Percentiles rank a stretch among this genome's conserved stretches.
These are phyloP conservation scores for Asbolus verrucosus DNA, from an alignment of 1,140 invertebrate species.

Conservation along the genomic window DNA sequence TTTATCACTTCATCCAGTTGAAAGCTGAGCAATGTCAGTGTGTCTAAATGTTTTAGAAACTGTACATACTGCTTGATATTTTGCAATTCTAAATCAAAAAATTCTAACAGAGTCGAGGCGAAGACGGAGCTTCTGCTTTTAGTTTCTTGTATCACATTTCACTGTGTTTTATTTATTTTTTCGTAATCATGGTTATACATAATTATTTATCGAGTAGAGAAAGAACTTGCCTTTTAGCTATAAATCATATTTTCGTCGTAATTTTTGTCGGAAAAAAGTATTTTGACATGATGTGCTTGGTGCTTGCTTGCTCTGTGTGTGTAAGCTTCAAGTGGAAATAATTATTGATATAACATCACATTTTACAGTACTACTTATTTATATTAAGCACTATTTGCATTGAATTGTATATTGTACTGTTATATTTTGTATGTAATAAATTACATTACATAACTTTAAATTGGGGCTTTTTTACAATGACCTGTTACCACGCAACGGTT, in stretches of 20 bases:
- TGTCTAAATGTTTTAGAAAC: neutral
- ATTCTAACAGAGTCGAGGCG: no score
- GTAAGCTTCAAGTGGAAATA: conserved; percentile 27
- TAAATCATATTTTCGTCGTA: neutral
- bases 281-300: conserved; percentile 4
- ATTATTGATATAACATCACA: conserved; percentile 8
- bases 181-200: neutral
- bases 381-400: conserved; percentile 33
- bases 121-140: no score
- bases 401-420: conserved; percentile 27
- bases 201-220: neutral
- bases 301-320: conserved; percentile 8
- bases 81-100: conserved; percentile 26
- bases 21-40: conserved; percentile 10
- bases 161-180: neutral
- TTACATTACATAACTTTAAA: conserved; percentile 10
- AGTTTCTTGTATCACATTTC: no score
- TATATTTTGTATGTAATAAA: conserved; percentile 33
- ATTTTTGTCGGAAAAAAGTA: conserved; percentile 10
- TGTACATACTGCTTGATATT: neutral
- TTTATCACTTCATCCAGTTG: neutral
- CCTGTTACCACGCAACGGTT: no score
- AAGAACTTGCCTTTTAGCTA: conserved; percentile 9
- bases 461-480: no score
- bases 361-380: conserved; percentile 17